Conservation (phyloP, 1,140 invertebrate genomes). For the Drosophila kurseongensis region DNA sequence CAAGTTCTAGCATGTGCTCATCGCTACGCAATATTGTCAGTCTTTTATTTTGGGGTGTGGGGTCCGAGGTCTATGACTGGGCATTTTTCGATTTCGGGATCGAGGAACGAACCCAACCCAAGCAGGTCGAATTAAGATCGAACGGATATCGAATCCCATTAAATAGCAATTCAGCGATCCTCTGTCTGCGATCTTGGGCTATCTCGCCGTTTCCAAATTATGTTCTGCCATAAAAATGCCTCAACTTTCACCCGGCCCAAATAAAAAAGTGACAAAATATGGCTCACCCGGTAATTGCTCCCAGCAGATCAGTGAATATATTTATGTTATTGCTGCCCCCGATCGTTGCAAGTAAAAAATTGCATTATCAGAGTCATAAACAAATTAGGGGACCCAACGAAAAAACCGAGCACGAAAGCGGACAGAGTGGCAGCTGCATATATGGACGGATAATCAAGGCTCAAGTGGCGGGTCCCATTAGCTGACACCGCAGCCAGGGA, state of each 20-base stretch:
- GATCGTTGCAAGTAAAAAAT: constrained; percentile 68
- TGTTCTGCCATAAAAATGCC: constrained; percentile 67
- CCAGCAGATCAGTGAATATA: constrained; percentile 77
- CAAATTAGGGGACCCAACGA: constrained; percentile 64
- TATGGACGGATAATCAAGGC: constrained; percentile 57
- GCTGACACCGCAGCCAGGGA: constrained; percentile 61
- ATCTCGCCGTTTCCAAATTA: constrained; percentile 29
- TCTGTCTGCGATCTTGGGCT: constrained; percentile 1
- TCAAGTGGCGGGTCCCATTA: constrained; percentile 78
- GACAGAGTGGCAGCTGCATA: constrained; percentile 41
- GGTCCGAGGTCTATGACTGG: constrained; percentile 7
- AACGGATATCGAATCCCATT: constrained; percentile 10
- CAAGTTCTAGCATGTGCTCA: constrained; percentile 66
- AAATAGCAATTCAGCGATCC: constrained; percentile 20
- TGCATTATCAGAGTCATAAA: constrained; percentile 79
- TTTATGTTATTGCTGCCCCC: constrained; percentile 72
- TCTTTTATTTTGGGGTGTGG: constrained; percentile 18
- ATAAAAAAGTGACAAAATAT: constrained; percentile 78
- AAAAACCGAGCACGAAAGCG: constrained; percentile 19
- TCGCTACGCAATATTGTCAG: constrained; percentile 49
- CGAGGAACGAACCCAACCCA: background rate
- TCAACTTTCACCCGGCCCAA: constrained; percentile 69
- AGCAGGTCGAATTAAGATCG: constrained; percentile 20
- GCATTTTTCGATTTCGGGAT: constrained; percentile 24
- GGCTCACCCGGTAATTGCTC: constrained; percentile 77